These are phyloP conservation scores for Acutogordius australiensis DNA, from an alignment of 2,888 invertebrate genomes.

Conservation along the genomic window DNA sequence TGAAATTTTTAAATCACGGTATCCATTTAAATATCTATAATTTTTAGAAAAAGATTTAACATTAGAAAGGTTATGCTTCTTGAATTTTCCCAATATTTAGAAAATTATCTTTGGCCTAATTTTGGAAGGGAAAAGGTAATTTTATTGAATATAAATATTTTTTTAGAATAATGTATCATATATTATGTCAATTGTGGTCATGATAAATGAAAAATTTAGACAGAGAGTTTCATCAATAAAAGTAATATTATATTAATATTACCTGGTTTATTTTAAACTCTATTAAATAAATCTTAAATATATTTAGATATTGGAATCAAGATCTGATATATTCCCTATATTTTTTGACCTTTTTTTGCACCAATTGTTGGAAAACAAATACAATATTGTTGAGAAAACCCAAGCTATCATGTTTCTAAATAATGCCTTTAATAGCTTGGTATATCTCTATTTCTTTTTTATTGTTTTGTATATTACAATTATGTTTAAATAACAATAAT, in stretches of 20 bases:
- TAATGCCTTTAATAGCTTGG: conserved; percentile 81
- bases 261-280: background rate
- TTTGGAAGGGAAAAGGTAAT: conserved; percentile 35
- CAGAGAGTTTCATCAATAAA: conserved; percentile 89
- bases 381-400: conserved; percentile 41
- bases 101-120: conserved; percentile 85
- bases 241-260: conserved; percentile 25
- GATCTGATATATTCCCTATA: conserved; percentile 20
- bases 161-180: conserved; percentile 43
- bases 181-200: conserved; percentile 76
- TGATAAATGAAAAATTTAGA: conserved; percentile 91
- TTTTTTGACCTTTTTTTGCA: conserved; percentile 22
- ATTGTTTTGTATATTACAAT: background rate
- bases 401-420: conserved; percentile 62
- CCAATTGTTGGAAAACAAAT: conserved; percentile 33
- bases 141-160: conserved; percentile 14
- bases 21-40: background rate
- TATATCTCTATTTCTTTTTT: conserved; percentile 15
- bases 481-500: conserved; percentile 12
- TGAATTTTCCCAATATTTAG: conserved; percentile 46
- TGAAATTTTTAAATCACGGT: background rate
- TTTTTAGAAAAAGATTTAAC: background rate
- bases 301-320: conserved; percentile 15
- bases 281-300: conserved; percentile 20
- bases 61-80: background rate